Percentiles rank a stretch among this genome's conserved stretches.
These are phyloP conservation scores for Miichthys miiuy DNA, from an alignment of 2,797 vertebrate species.

Conservation along the genomic window DNA sequence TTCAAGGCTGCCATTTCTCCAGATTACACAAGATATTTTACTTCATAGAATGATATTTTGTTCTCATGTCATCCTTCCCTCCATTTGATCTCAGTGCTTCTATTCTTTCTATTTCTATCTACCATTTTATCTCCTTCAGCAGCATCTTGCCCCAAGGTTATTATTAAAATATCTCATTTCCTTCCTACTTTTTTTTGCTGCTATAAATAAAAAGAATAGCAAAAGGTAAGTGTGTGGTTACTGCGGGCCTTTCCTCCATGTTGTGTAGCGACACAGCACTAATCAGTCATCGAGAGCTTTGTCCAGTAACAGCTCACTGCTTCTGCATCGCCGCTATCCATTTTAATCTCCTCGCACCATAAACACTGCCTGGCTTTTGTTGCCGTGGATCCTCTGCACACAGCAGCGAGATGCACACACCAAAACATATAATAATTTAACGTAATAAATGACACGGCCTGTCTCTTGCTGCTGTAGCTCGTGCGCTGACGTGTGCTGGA, in stretches of 20 bases:
- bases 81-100: not conserved
- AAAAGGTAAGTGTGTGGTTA: slow-evolving; percentile 40
- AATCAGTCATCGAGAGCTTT: slow-evolving; percentile 65
- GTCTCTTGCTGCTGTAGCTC: slow-evolving; percentile 60
- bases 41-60: not conserved
- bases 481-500: slow-evolving; percentile 60
- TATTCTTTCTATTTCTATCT: slow-evolving; percentile 1
- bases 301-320: slow-evolving; percentile 62
- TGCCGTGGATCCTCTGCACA: slow-evolving; percentile 56
- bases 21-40: not conserved
- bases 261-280: slow-evolving; percentile 36
- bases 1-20: not conserved
- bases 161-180: slow-evolving; percentile 45
- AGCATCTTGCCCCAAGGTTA: slow-evolving; percentile 28
- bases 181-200: slow-evolving; percentile 33
- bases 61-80: not conserved
- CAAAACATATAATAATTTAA: slow-evolving; percentile 67
- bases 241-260: slow-evolving; percentile 35
- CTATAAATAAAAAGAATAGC: slow-evolving; percentile 44
- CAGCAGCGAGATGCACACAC: slow-evolving; percentile 49
- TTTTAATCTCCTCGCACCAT: slow-evolving; percentile 72
- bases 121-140: slow-evolving; percentile 15
- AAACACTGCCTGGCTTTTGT: slow-evolving; percentile 70
- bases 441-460: slow-evolving; percentile 66
- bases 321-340: slow-evolving; percentile 44